Evolutionary conservation across 2,797 vertebrate genomes (phyloP), one percentile per base, ranked within the genome.

Genomic region (Artibeus lituratus): DNA sequence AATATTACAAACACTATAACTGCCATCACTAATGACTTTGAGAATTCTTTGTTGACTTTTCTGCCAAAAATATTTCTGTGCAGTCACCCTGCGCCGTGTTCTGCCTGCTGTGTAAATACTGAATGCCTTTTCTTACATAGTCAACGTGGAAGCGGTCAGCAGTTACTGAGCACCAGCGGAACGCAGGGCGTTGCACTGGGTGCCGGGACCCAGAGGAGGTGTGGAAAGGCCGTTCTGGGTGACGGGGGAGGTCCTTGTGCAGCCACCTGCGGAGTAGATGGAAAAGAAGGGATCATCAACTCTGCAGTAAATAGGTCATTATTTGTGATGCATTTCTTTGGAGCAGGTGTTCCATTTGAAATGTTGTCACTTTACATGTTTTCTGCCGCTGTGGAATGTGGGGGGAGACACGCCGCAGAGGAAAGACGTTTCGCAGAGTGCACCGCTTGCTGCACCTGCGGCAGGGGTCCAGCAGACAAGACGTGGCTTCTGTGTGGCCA

Each of bases 251-350:
- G 55, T 76, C 51, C 32, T 92, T 67, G 18, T 26, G 32, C 26
- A 80, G 96, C 69, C 81, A 4, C 90, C 77, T 18, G 39, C 91
- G 93, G 87, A 95, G 87, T 37, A 93, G 57, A 94, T 95, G 94
- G 49, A 37, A 6, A 86, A 96, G 82, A 74, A 82, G 95, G 96
- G 93, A 89, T 96, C 57, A 15, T 95, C 95, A 93, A 16, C 47
- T 78, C 80, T 91, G 7, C 92, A 53, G 70, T 92, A 94, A 88
- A 97, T 96, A 96, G 96, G 97, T 98, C 87, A 95, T 98, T 98
- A 97, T 97, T 98, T 98, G 95, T 98, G 98, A 97, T 98, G 95
- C 95, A 95, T 98, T 98, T 98, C 97, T 98, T 96, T 97, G 98
- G 97, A 98, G 96, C 97, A 98, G 96, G 96, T 97, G 96, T 98